Base-by-base conservation (phyloP, 35 echinoderm and acorn worm genomes). In the Heliocidaris erythrogramma region DNA sequence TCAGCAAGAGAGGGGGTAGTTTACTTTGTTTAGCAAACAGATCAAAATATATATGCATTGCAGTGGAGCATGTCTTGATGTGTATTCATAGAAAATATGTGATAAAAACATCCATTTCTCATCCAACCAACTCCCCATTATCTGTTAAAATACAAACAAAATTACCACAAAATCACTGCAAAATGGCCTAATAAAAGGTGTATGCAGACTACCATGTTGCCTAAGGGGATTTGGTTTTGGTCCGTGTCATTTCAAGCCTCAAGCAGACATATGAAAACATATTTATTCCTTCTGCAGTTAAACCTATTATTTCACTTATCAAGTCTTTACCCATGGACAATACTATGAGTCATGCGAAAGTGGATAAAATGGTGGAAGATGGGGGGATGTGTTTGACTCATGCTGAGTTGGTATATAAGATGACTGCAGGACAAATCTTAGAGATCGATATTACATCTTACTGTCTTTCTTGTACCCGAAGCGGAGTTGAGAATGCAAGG, bases 381-480 rank as follows among this genome's bases (percentile, higher is more conserved):
- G 65, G 6, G 65, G 7, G 18, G 17, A 24, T 78, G 65, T 24
- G 65, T 78, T 78, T 78, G 65, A 78, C 65, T 78, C 65, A 78
- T 4, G 65, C 65, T 78, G 65, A 78, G 65, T 78, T 78, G 65
- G 65, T 78, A n/a, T n/a, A n/a, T 78, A 0, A 24, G 65, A 78
- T 4, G 65, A 78, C 65, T 78, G 65, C 65, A 78, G 65, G 65
- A 78, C 65, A 78, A n/a, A 78, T 78, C 65, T 78, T 78, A 78
- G 27, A 56, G 27, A 78, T 78, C 65, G 27, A 78, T 78, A 78
- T 0, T 78, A 21, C 65, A 78, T 78, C 21, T 27, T 78, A 5
- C 21, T 78, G 21, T 78, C 21, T 78, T 78, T 7, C 65, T 78
- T n/a, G 21, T 27, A 27, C 21, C 27, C 8, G 21, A 78, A 56